Conservation (phyloP, 1,140 invertebrate species). For the Parasteatoda tepidariorum region DNA sequence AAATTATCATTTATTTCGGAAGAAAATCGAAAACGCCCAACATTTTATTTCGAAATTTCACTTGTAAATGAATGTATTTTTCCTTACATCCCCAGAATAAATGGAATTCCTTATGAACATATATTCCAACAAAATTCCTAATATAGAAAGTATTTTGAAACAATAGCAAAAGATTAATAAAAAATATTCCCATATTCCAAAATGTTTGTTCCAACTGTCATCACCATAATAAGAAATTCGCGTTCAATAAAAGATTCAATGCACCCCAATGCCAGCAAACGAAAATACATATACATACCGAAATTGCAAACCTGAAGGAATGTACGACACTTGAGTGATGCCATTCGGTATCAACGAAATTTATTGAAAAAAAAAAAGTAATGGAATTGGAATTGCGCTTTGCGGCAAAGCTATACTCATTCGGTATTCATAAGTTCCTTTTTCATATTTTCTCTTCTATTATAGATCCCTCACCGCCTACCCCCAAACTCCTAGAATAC, state of each 20-base stretch:
- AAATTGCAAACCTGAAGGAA: neutral
- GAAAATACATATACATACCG: neutral
- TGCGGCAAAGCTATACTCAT: slow-evolving; percentile 18
- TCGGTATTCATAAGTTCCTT: slow-evolving; percentile 50
- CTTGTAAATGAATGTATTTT: too few relatives aligned
- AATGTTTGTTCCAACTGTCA: neutral
- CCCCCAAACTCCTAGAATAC: slow-evolving; percentile 1
- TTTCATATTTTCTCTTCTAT: slow-evolving; percentile 9
- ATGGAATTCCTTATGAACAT: too few relatives aligned
- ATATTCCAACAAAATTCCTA: too few relatives aligned
- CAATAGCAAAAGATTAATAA: too few relatives aligned
- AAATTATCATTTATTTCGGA: too few relatives aligned
- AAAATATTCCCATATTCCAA: neutral
- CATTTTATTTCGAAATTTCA: too few relatives aligned
- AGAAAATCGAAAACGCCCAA: too few relatives aligned
- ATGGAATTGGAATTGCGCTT: slow-evolving; percentile 40
- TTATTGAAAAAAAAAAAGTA: slow-evolving; percentile 14
- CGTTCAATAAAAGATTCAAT: neutral
- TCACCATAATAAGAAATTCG: neutral
- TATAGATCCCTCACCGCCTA: neutral
- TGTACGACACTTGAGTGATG: neutral
- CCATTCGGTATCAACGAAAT: neutral
- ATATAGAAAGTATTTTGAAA: too few relatives aligned
- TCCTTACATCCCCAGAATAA: too few relatives aligned
- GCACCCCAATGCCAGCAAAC: neutral